Evolutionary conservation across 1,140 invertebrate genomes (phyloP).

Genomic region (Pseudachorutes palmiensis): DNA sequence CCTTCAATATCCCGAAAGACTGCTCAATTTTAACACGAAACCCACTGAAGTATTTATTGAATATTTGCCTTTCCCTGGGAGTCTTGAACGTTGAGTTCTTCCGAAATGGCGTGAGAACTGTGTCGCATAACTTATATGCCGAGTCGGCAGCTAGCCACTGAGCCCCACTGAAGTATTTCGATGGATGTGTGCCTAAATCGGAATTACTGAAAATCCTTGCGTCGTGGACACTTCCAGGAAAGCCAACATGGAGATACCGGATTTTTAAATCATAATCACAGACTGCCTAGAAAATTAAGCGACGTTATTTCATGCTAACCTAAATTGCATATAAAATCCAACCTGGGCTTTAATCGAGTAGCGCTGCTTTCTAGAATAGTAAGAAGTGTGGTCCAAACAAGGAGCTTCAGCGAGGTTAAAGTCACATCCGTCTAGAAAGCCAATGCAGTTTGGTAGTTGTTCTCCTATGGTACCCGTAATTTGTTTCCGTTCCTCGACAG

Average conservation of each 20-base stretch:
- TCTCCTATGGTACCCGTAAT: background rate
- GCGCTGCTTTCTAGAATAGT: conserved; percentile 21
- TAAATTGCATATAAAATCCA: background rate
- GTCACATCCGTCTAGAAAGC: conserved; percentile 22
- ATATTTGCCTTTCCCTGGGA: background rate
- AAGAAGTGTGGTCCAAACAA: conserved; percentile 15
- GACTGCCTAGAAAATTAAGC: conserved; percentile 4
- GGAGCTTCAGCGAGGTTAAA: conserved; percentile 19
- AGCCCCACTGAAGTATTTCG: background rate
- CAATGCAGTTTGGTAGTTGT: conserved; percentile 18
- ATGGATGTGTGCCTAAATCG: background rate
- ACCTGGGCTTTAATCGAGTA: conserved; percentile 23
- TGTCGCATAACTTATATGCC: conserved; percentile 9
- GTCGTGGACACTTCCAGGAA: conserved; percentile 24
- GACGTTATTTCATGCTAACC: background rate
- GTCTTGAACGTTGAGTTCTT: conserved; percentile 3
- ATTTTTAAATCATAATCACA: conserved; percentile 20
- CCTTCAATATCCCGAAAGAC: conserved; percentile 16
- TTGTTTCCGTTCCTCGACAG: background rate
- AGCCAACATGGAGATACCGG: conserved; percentile 19
- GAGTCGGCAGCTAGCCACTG: conserved; percentile 27
- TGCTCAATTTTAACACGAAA: conserved; percentile 16
- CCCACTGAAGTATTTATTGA: conserved; percentile 20
- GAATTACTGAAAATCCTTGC: conserved; percentile 22
- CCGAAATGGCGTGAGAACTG: conserved; percentile 17